Evolutionary conservation across 2,797 vertebrate genomes (phyloP).

Genomic region (Rhabdophis nuchalis): DNA sequence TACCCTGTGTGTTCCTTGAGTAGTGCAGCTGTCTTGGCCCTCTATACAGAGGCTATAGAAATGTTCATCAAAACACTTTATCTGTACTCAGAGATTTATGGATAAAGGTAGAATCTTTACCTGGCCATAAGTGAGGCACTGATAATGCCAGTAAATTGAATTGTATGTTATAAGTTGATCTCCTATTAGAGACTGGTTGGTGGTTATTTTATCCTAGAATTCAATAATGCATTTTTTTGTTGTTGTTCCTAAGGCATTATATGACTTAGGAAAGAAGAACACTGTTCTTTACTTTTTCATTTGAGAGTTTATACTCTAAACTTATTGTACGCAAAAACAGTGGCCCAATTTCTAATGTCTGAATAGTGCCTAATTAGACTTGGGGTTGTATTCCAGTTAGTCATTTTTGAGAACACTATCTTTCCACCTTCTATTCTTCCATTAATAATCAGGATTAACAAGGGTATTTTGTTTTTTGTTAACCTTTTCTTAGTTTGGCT

Average conservation of each 20-base stretch:
- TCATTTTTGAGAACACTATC: not conserved
- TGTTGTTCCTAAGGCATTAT: not conserved
- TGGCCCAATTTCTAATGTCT: not conserved
- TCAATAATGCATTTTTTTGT: not conserved
- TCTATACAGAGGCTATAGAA: constrained; percentile 1
- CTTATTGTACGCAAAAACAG: not conserved
- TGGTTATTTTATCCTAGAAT: not conserved
- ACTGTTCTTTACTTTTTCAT: not conserved
- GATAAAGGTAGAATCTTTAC: not conserved
- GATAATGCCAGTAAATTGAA: not conserved
- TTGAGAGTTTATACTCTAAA: not conserved
- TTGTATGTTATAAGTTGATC: not conserved
- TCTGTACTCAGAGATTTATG: not conserved
- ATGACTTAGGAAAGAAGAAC: not conserved
- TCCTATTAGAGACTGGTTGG: not conserved
- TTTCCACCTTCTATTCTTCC: not conserved
- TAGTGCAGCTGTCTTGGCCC: constrained; percentile 19
- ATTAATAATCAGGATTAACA: not conserved
- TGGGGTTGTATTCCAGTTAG: not conserved
- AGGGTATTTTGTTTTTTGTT: not conserved
- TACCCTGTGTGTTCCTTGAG: constrained; percentile 3
- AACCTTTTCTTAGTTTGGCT: not conserved
- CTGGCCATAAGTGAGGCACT: not conserved
- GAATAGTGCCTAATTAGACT: not conserved
- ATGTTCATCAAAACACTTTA: constrained; percentile 9